Conservation (phyloP, 2,797 vertebrate species). For the Lepilemur ruficaudatus region DNA sequence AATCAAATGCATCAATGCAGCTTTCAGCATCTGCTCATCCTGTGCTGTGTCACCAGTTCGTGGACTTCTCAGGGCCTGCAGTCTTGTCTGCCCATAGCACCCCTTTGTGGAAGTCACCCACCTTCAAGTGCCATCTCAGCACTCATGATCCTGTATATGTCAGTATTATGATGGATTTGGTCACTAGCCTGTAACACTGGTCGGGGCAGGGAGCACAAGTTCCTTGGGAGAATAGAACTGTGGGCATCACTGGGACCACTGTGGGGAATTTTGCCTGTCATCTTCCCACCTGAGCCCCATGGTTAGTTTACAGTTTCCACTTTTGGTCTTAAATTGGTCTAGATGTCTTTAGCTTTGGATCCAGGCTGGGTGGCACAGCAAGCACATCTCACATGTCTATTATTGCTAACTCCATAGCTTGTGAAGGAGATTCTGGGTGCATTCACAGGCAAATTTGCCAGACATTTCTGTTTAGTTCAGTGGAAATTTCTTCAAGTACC, state of each 20-base stretch:
- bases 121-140: not conserved
- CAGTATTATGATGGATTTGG: not conserved
- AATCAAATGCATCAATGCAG: not conserved
- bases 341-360: not conserved
- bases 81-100: not conserved
- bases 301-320: not conserved
- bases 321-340: not conserved
- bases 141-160: not conserved
- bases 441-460: not conserved
- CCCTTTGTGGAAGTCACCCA: not conserved
- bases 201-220: too few species aligned
- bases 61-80: not conserved
- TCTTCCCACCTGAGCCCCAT: not conserved
- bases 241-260: not conserved
- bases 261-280: not conserved
- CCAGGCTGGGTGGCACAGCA: not conserved
- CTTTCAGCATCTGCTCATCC: not conserved
- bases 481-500: not conserved
- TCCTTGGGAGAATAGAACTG: not conserved
- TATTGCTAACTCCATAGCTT: not conserved
- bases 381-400: not conserved
- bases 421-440: not conserved
- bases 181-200: not conserved
- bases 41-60: not conserved
- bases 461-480: not conserved